A percentile compares a stretch with the other conserved stretches of the same genome.
Evolutionary conservation across 2,797 vertebrate genomes (phyloP).

Genomic region (Coracias cyanogaster): DNA sequence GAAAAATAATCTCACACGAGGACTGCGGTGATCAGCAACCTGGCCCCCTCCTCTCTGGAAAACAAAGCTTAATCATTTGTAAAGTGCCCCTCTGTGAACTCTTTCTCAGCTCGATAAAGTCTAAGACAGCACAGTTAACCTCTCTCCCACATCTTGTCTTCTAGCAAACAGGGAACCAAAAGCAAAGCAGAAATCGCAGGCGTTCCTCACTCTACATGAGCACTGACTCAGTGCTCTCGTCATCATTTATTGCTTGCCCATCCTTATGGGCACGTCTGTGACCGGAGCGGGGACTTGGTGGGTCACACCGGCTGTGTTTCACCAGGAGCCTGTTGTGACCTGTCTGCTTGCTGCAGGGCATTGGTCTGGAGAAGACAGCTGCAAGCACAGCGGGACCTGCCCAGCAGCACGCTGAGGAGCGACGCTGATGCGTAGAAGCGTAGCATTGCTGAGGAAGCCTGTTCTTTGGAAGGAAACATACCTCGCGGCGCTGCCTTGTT

Average conservation of each 20-base stretch:
- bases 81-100: background rate
- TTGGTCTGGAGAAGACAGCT: background rate
- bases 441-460: background rate
- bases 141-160: background rate
- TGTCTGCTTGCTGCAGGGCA: background rate
- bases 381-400: background rate
- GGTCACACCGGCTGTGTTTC: background rate
- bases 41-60: background rate
- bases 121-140: background rate
- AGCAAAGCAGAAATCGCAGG: background rate
- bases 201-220: fast-evolving
- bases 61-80: background rate
- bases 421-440: background rate
- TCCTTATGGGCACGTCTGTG: background rate
- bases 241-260: background rate
- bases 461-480: background rate
- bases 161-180: background rate
- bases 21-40: background rate
- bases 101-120: background rate
- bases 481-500: background rate
- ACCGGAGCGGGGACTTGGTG: background rate
- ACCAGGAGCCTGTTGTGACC: too few relatives aligned
- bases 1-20: background rate
- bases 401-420: background rate
- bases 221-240: background rate